These are phyloP conservation scores for Anoplius nigerrimus DNA, from an alignment of 2,888 invertebrate species.

Conservation along the genomic window DNA sequence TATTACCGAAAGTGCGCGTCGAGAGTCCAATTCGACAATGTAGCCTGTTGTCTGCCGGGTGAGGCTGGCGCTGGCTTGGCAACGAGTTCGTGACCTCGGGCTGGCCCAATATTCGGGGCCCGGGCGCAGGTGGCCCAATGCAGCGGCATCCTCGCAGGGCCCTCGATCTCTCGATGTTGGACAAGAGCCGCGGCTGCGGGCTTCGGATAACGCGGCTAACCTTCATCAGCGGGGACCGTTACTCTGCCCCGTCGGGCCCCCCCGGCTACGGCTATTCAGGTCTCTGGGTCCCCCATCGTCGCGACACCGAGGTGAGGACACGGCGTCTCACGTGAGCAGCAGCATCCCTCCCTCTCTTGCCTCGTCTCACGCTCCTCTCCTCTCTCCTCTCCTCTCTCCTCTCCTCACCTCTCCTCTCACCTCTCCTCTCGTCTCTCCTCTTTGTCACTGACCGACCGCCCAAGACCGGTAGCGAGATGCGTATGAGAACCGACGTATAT, in stretches of 20 bases:
- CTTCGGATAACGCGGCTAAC: constrained; percentile 64
- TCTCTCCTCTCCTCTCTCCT: background rate
- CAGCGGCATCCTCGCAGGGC: constrained; percentile 5
- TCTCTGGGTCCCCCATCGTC: constrained; percentile 72
- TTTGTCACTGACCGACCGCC: background rate
- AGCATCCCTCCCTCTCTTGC: constrained; percentile 1
- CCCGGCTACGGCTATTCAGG: constrained; percentile 72
- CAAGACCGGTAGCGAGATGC: constrained; percentile 2
- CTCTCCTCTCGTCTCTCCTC: no score
- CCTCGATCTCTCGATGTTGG: constrained; percentile 33
- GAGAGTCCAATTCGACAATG: no score
- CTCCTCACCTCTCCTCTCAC: no score
- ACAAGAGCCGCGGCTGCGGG: constrained; percentile 47
- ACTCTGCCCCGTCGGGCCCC: constrained; percentile 70
- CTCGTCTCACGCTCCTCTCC: background rate
- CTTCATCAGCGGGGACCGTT: constrained; percentile 74
- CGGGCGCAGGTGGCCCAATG: background rate
- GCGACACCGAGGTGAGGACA: constrained; percentile 51
- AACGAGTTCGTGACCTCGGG: background rate
- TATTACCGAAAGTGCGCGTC: no score
- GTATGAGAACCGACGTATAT: no score
- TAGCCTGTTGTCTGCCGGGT: no score
- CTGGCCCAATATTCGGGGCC: background rate
- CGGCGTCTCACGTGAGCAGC: constrained; percentile 41
- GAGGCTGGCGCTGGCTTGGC: no score